Evolutionary conservation across 2,797 vertebrate genomes (phyloP).

Genomic region (Enteromius afrohamiltoni): DNA sequence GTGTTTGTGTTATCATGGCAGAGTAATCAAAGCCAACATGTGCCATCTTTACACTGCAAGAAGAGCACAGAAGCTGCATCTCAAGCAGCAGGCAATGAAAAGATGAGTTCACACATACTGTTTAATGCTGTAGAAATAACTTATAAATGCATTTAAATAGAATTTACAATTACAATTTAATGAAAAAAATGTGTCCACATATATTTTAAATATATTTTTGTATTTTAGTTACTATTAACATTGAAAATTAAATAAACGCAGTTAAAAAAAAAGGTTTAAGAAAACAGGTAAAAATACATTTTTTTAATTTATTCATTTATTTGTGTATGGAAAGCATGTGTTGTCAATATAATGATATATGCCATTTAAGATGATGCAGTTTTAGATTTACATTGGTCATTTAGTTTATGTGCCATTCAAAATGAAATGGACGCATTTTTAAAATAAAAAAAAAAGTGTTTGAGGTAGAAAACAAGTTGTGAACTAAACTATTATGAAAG

Average conservation of each 20-base stretch:
- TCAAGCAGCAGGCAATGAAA: neutral
- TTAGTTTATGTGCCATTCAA: neutral
- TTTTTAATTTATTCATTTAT: neutral
- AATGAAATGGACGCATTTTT: neutral
- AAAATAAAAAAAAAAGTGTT: neutral
- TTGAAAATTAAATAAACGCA: neutral
- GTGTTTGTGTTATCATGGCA: conserved; percentile 66
- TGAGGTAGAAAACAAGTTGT: neutral
- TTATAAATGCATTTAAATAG: neutral
- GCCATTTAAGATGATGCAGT: neutral
- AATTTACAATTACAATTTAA: neutral
- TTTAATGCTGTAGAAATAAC: neutral
- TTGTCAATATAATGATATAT: neutral
- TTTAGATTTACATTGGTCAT: neutral
- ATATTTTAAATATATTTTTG: neutral
- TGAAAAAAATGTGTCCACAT: neutral
- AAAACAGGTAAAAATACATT: neutral
- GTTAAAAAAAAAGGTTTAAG: neutral
- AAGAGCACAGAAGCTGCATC: neutral
- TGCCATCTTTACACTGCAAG: conserved; percentile 4
- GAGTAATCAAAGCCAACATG: conserved; percentile 71
- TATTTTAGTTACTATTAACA: neutral
- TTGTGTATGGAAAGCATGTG: neutral
- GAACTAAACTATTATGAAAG: neutral
- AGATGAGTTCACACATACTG: neutral